Base-by-base conservation (phyloP, 2,797 vertebrate genomes). In the Phalloptychus januarius region DNA sequence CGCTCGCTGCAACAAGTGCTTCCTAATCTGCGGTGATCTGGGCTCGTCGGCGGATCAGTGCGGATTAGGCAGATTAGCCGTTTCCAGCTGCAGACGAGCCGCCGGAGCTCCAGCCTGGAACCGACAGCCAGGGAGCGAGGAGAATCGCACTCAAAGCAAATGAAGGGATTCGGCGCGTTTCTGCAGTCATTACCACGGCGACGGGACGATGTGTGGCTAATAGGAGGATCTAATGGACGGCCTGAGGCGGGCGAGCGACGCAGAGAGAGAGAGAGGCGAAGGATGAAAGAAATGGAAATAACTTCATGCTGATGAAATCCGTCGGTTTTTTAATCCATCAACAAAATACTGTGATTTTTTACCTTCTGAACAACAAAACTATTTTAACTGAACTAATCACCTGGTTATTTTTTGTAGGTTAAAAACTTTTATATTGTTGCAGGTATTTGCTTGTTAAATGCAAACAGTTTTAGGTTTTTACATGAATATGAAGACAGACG, bases 21-120 rank as follows among this genome's bases (percentile, higher is more conserved):
- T 86, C 90, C 85, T 89, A 91, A 91, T 93, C 88, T 78, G 69
- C 48, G 86, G 63, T 85, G 85, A 91, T 89, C 85, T 87, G 63
- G 63, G 81, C 88, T 90, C 85, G 89, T 88, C 85, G 76, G 46
- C 79, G 85, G 85, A 91, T 91, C 90, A 87, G 81, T 86, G 86
- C 65, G 81, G 83, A 90, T 89, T 91, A 84, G 83, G 79, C 81
- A 86, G 89, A 92, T 90, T 89, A 91, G 78, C 86, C 63, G 77
- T 78, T 85, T 71, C 74, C 79, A 63, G 58, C 18, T 83, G 83
- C 36, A 79, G 83, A 86, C 67, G 72, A 80, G 79, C 82, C 75
- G 63, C 54, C 77, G 76, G 54, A 25, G 0, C 40, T 90, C 83
- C 76, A 73, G 65, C 2, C 8, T 65, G 75, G 40, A 81, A 74